Base-by-base conservation (phyloP, 2,797 vertebrate genomes). In the Synanceia verrucosa region DNA sequence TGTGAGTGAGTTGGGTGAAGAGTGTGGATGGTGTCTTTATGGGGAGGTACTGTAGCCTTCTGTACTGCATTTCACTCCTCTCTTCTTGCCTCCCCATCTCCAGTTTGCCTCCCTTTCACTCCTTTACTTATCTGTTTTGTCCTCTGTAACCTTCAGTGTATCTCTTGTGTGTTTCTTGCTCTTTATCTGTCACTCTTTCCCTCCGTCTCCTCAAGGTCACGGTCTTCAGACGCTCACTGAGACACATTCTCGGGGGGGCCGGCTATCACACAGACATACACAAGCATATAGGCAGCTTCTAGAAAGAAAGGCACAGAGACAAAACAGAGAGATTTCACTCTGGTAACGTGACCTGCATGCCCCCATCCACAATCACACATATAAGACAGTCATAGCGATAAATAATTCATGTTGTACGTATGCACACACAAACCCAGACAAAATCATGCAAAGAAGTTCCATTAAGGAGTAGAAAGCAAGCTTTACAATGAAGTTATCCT, bases 181-280 rank as follows among this genome's bases (percentile, higher is more conserved):
- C 76, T 79, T 78, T 70, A 76, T 83, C 81, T 77, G 63, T 65
- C 58, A 78, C 71, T 65, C 50, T 57, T 51, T 79, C 63, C 64
- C 46, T 76, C 79, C 59, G 46, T 78, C 73, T 91, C 61, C 59
- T 89, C 87, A 93, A 91, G 88, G 88, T 91, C 89, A 80, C 1
- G 33, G 75, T 86, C 84, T 67, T 88, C 76, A 90, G 86, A 83
- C 71, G 13, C 65, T 78, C 46, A 73, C 86, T 83, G 79, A 88
- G 78, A 85, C 76, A 60, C 66, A 56, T 58, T 86, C 81, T 81
- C 82, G 0, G 23, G 81, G n/a, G 68, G 77, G 50, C 41, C 4
- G 13, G 53, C 79, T 81, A 64, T 72, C 78, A 53, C 57, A 76
- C 67, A 58, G 19, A 47, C 14, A 57, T 50, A 71, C 31, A 47